Conservation (phyloP, 1,140 invertebrate species). For the Portunus trituberculatus region DNA sequence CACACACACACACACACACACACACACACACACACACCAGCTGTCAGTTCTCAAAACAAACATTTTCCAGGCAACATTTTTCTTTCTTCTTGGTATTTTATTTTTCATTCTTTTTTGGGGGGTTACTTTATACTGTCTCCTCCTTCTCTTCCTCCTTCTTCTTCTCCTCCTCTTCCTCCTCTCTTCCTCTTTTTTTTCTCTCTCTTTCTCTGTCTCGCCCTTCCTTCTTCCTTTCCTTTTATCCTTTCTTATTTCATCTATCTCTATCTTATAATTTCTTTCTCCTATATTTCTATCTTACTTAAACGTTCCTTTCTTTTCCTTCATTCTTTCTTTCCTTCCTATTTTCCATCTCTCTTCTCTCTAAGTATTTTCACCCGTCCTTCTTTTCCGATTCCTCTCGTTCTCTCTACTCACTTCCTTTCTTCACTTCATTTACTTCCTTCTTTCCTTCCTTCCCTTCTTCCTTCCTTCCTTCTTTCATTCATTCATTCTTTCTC, state of each 20-base stretch:
- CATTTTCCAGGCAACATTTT: no score
- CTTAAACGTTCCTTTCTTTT: not conserved
- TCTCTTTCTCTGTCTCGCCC: not conserved
- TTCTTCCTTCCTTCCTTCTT: not conserved
- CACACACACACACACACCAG: not conserved
- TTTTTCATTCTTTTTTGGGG: not conserved
- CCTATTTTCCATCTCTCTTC: not conserved
- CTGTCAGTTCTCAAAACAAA: not conserved
- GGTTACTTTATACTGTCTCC: not conserved
- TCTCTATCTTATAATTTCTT: not conserved
- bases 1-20: not conserved
- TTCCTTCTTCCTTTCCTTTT: not conserved
- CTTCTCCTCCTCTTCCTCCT: not conserved
- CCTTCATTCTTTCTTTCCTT: not conserved
- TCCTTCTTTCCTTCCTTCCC: not conserved
- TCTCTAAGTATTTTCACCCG: not conserved
- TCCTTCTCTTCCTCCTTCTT: no score
- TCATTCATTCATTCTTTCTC: not conserved
- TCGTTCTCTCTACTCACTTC: not conserved
- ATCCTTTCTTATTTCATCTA: not conserved
- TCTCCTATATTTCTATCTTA: not conserved
- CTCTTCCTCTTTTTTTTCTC: not conserved
- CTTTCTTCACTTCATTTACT: not conserved
- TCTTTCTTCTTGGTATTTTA: not conserved
- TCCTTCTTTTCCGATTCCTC: no score